Base-by-base conservation (phyloP, 2,113 vertebrate genomes). In the Lycaon pictus region DNA sequence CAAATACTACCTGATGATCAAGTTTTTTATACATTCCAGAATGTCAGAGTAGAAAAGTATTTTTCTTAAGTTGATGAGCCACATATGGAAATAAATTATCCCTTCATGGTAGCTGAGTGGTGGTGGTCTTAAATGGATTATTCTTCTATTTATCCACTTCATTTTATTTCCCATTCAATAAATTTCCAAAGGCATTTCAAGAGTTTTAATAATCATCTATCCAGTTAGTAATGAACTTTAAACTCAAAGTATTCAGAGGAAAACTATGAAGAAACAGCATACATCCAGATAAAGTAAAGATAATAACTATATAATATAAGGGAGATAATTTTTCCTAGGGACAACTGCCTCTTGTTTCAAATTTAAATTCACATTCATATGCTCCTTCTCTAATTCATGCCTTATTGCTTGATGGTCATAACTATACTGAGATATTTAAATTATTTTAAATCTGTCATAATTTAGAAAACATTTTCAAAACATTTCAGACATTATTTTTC, bases 401-500 rank as follows among this genome's bases (percentile, higher is more conserved):
- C 7, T 85, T 67, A 71, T 22, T 29, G 32, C 56, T 97, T 81
- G 43, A 85, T 69, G 17, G 37, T 2, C 12, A 37, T 56, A 74
- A 90, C 72, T 32, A 80, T 84, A 90, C 15, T 27, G 2, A 88
- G 19, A 3, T 35, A 32, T 65, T 62, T 83, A 2, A 92, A 89
- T 71, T 35, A n/a, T 89, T 97, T 96, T 80, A 55, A 89, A 72
- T 58, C 7, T 10, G 25, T 77, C 43, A 77, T 5, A 63, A 58
- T 90, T 62, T 82, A 86, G 15, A 93, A 90, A 83, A 83, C 0
- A 3, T 72, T 95, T 80, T 80, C 62, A 84, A 96, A 96, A 62
- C 6, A 92, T 88, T 91, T 88, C 3, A 88, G 60, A n/a, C 5
- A 60, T 51, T 58, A 23, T 65, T 51, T 92, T 90, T n/a, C 3